Percentiles rank a stretch among this genome's conserved stretches.
phyloP scores from a whole-genome alignment of 2,113 vertebrate genomes.

The Tenebrosternarchus preto region DNA sequence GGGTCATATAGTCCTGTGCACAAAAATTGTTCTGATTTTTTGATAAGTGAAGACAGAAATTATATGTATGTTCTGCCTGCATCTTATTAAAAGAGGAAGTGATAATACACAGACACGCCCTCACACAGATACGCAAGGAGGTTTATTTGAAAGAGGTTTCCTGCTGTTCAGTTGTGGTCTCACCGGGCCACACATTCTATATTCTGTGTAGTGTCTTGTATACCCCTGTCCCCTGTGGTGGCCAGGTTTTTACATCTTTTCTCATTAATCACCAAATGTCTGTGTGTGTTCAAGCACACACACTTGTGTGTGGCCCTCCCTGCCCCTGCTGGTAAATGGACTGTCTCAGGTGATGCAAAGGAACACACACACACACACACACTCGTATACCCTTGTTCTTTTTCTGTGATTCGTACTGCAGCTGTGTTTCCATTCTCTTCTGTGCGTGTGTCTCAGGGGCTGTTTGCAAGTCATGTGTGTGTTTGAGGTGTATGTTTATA shows the following conservation, averaged over 20 bases:
- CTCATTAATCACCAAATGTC: constrained; percentile 43
- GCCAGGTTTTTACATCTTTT: constrained; percentile 38
- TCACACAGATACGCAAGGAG: neutral
- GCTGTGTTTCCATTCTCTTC: neutral
- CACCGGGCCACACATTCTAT: constrained; percentile 27
- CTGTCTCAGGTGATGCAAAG: neutral
- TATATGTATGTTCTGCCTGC: neutral
- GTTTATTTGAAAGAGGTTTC: constrained; percentile 4
- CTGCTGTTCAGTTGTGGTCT: neutral
- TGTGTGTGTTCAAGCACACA: neutral
- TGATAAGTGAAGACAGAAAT: neutral
- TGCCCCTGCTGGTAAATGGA: neutral
- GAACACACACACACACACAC: neutral
- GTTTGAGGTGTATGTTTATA: constrained; percentile 7
- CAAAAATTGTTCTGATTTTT: neutral
- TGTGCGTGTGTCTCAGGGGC: neutral
- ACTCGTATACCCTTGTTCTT: neutral
- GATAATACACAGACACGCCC: neutral
- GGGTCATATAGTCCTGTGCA: neutral
- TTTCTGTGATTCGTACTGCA: neutral
- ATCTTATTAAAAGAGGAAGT: neutral
- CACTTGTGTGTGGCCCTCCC: constrained; percentile 15
- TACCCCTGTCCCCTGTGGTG: neutral
- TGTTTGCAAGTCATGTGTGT: neutral
- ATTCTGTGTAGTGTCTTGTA: constrained; percentile 51